These are phyloP conservation scores for Megaceryle maxima DNA, from an alignment of 2,113 vertebrate species.

Conservation along the genomic window DNA sequence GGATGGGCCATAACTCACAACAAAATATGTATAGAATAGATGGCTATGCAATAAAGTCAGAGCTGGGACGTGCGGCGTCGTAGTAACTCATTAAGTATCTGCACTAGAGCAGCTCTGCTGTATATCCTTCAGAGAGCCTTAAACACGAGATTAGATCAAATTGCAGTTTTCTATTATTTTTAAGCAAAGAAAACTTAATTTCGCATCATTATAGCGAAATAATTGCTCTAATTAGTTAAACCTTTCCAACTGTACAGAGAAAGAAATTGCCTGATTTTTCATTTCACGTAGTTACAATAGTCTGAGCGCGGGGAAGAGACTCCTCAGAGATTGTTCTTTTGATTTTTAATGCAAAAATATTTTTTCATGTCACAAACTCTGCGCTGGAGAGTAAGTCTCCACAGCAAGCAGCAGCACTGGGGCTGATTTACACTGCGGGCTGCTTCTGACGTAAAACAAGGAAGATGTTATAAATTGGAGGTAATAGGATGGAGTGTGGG, in stretches of 20 bases:
- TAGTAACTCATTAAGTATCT: not conserved
- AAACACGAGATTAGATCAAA: not conserved
- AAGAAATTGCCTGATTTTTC: not conserved
- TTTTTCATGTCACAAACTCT: not conserved
- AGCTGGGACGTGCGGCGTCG: accelerated
- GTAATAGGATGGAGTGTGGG: not conserved
- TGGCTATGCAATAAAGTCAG: not conserved
- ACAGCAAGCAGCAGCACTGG: not conserved
- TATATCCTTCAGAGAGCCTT: not conserved
- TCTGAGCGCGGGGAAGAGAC: not conserved
- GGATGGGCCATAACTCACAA: not conserved
- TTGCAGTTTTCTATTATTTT: not conserved
- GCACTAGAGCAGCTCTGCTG: not conserved
- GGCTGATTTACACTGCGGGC: not conserved
- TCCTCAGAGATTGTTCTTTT: not conserved
- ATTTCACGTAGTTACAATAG: not conserved
- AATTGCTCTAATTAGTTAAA: not conserved
- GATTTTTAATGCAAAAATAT: not conserved
- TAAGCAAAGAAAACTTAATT: not conserved
- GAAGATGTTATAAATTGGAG: not conserved
- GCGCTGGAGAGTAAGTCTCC: not conserved
- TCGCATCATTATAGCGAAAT: not conserved
- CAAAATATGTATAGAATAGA: accelerated
- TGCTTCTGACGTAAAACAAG: not conserved
- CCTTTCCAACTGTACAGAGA: not conserved